Base-by-base conservation (phyloP, 2,888 invertebrate genomes). In the Coremacera marginata region DNA sequence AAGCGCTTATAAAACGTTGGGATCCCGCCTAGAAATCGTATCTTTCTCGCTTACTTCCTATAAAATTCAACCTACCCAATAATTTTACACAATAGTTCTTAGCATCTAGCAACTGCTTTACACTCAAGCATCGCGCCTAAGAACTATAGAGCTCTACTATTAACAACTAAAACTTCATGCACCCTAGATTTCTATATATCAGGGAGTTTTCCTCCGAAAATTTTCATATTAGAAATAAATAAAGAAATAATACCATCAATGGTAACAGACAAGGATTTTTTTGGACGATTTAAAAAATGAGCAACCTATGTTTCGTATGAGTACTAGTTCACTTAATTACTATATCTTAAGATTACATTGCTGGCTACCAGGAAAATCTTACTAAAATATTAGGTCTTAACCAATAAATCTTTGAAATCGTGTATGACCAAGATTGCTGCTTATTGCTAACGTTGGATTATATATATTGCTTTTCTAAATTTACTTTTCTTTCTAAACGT, bases 201-300 rank as follows among this genome's bases (percentile, higher is more conserved):
- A 22, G 19, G 22, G 22, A 55, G 19, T 63, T 34, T 27, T 65
- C 9, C 31, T n/a, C n/a, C 63, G 8, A 37, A 65, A 34, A 65
- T 65, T 27, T 65, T 34, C 37, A 27, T 16, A 34, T 65, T 16
- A 5, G n/a, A 63, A 63, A 25, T 19, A 34, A 65, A 7, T 19
- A 34, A 11, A n/a, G 16, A 51, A 68, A 68, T 25, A 22, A 68
- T 68, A 22, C 25, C 68, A 49, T 51, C 51, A 68, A 67, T 27
- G 68, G n/a, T 68, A 68, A 68, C 68, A 68, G 68, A 68, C 68
- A 68, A 65, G 68, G 51, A 68, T 51, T 68, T 68, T 27, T 34
- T 68, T 68, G 68, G 68, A 68, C 68, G 68, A 68, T 68, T 68
- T 19, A 25, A 68, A 68, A 68, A 11, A 49, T 68, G 68, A 68